Evolutionary conservation across 1,140 invertebrate genomes (phyloP).

Genomic region (Lepidurus arcticus): DNA sequence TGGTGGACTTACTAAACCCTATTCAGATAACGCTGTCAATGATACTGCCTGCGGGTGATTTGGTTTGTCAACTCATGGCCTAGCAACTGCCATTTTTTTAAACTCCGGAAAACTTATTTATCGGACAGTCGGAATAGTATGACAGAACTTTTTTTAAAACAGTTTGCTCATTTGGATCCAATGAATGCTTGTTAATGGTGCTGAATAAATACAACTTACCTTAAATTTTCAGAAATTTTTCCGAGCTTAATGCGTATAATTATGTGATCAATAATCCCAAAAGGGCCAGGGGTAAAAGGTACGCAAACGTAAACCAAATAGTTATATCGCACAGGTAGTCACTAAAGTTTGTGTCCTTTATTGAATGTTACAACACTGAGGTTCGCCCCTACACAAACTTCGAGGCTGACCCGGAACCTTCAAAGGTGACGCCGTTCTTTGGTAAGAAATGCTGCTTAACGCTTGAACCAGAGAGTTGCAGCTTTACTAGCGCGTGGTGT

Average conservation of each 20-base stretch:
- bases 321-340: too few species aligned
- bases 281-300: too few species aligned
- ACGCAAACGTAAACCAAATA: too few species aligned
- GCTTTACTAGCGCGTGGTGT: background rate
- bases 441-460: background rate
- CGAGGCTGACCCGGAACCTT: background rate
- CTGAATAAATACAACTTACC: too few species aligned
- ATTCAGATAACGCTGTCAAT: background rate
- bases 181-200: too few species aligned
- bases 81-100: background rate
- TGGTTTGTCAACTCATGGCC: background rate
- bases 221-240: too few species aligned
- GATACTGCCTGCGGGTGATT: background rate
- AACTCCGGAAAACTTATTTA: too few species aligned
- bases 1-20: background rate
- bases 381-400: background rate
- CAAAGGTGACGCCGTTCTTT: constrained; percentile 12
- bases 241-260: too few species aligned
- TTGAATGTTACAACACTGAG: background rate
- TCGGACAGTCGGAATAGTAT: too few species aligned
- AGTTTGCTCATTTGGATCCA: too few species aligned
- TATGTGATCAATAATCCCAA: too few species aligned
- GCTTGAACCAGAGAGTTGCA: background rate
- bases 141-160: too few species aligned
- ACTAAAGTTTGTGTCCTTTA: background rate